Conservation (phyloP, 1,140 invertebrate species). For the Eubasilissa regina region DNA sequence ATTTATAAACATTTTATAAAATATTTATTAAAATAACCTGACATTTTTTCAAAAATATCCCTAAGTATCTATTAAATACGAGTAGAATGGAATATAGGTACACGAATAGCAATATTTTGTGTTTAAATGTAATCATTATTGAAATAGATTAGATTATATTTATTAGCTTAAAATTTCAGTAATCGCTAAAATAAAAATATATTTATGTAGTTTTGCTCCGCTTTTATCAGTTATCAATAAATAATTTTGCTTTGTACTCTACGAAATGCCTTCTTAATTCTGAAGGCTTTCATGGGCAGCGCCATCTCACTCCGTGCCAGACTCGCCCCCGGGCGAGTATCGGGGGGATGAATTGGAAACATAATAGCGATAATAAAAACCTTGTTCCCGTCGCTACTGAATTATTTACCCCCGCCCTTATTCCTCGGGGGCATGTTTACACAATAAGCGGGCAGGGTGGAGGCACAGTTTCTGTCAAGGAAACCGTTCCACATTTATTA, state of each 20-base stretch:
- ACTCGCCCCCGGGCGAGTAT: conserved; percentile 30
- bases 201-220: too few relatives aligned
- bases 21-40: too few relatives aligned
- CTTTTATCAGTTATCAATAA: background rate
- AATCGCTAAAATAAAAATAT: too few relatives aligned
- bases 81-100: too few relatives aligned
- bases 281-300: background rate
- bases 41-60: too few relatives aligned
- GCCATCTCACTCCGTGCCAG: background rate
- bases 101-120: too few relatives aligned
- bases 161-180: too few relatives aligned
- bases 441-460: conserved; percentile 54
- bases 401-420: conserved; percentile 57
- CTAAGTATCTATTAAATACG: too few relatives aligned
- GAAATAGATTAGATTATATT: too few relatives aligned
- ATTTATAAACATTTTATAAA: too few relatives aligned
- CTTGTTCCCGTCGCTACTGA: conserved; percentile 59
- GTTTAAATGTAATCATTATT: too few relatives aligned
- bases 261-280: conserved; percentile 21
- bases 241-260: background rate
- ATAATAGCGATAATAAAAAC: conserved; percentile 61
- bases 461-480: background rate
- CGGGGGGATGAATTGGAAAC: conserved; percentile 59
- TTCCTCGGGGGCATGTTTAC: conserved; percentile 56
- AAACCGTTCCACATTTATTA: background rate